Base-by-base conservation (phyloP, 1,140 invertebrate species). In the Riptortus pedestris region DNA sequence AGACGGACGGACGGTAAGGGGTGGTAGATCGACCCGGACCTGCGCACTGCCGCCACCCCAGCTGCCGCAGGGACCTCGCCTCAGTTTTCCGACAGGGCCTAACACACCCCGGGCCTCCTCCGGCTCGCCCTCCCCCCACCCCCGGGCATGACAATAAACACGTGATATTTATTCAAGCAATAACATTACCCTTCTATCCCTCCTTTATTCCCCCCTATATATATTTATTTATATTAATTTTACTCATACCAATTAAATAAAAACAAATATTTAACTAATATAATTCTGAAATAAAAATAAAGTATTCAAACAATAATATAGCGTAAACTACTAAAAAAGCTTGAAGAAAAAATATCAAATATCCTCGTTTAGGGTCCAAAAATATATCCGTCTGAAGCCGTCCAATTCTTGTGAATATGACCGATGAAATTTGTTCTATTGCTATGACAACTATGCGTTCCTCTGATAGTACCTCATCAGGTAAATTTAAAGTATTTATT, bases 361-460 rank as follows among this genome's bases (percentile, higher is more conserved):
- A 60, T 33, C n/a, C n/a, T n/a, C n/a, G n/a, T n/a, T 47, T 0
- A 70, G 67, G 31, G 70, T 62, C 33, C 71, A 72, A 58, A 74
- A 72, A 2, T 60, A 22, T 48, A 62, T 67, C 28, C 61, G 57
- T 55, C 52, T 20, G 59, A 67, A 31, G 67, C 66, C 63, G 5
- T 60, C 24, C 61, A 48, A 55, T 58, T 45, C 16, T 63, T 26
- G 43, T 29, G 22, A 60, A 62, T 26, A 67, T 65, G 61, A 66
- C 27, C 22, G 65, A 73, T 59, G 75, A 77, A 71, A 77, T 77
- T 64, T 75, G 73, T 70, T 75, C 74, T 57, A 76, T 77, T 70
- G 74, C 74, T 69, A 76, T 77, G 75, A 73, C 73, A 65, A 76
- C 74, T 57, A 73, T 76, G 69, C 73, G 74, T 64, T 73, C 74